Conservation (phyloP, 2,113 vertebrate species). For the Smithornis capensis region DNA sequence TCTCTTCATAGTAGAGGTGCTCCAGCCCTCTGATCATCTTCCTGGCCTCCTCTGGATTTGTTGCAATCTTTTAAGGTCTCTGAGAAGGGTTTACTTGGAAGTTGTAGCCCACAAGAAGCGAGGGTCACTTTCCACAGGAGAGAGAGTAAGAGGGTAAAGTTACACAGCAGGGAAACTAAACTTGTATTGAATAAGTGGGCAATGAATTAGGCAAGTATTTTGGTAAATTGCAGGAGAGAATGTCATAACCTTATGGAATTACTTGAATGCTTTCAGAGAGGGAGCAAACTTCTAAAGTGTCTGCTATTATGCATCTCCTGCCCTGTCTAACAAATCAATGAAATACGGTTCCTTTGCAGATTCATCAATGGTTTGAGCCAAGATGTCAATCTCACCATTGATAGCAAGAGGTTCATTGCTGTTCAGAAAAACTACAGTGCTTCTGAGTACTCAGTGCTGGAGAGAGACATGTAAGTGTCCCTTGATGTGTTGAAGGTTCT, state of each 20-base stretch:
- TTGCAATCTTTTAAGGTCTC: background rate
- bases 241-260: background rate
- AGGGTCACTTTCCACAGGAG: background rate
- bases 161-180: background rate
- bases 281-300: background rate
- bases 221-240: background rate
- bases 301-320: background rate
- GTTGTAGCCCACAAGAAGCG: background rate
- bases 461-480: conserved; percentile 81
- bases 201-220: background rate
- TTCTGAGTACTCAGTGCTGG: conserved; percentile 71
- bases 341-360: conserved; percentile 71
- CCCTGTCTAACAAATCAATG: background rate
- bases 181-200: background rate
- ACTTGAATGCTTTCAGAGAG: background rate
- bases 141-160: background rate
- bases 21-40: background rate
- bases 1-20: background rate
- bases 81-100: background rate
- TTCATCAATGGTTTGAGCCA: conserved; percentile 83
- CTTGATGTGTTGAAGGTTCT: background rate
- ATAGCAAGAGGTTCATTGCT: conserved; percentile 12
- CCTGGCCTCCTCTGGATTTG: background rate
- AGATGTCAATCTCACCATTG: conserved; percentile 75
- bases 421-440: conserved; percentile 60